These are phyloP conservation scores for Crocodylus rhombifer DNA, from an alignment of 2,797 vertebrate species.

Conservation along the genomic window DNA sequence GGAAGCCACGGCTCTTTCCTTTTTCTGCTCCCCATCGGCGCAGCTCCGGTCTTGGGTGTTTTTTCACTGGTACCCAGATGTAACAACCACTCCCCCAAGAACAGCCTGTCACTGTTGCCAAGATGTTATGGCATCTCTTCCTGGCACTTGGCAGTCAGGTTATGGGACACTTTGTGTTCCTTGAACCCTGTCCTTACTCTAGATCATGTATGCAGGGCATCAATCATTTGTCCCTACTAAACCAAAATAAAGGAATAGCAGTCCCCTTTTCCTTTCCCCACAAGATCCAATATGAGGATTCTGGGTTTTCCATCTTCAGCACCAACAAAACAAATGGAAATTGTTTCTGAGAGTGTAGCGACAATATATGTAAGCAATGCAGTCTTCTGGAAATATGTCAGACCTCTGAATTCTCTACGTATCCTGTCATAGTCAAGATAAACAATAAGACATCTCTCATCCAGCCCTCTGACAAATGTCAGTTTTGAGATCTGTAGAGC, in stretches of 20 bases:
- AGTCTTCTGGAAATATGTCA: not conserved
- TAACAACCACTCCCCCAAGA: not conserved
- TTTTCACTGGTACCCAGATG: not conserved
- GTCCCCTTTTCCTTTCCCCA: not conserved
- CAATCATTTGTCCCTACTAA: not conserved
- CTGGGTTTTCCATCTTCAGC: not conserved
- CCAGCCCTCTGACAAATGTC: not conserved
- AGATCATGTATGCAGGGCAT: not conserved
- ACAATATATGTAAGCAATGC: not conserved
- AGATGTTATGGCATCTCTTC: not conserved
- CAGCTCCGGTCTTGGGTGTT: not conserved
- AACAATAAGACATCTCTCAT: not conserved
- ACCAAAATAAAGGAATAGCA: not conserved
- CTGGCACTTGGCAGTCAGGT: not conserved
- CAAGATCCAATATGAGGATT: not conserved
- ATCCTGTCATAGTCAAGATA: no score
- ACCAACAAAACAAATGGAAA: not conserved
- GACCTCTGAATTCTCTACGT: not conserved
- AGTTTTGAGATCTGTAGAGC: not conserved
- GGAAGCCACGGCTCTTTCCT: not conserved
- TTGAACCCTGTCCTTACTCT: not conserved
- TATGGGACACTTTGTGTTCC: not conserved
- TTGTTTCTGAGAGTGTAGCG: not conserved
- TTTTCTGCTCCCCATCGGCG: not conserved
- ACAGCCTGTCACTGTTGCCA: not conserved